phyloP scores from a whole-genome alignment of 2,888 invertebrate genomes.

The Erpobdella octoculata region DNA sequence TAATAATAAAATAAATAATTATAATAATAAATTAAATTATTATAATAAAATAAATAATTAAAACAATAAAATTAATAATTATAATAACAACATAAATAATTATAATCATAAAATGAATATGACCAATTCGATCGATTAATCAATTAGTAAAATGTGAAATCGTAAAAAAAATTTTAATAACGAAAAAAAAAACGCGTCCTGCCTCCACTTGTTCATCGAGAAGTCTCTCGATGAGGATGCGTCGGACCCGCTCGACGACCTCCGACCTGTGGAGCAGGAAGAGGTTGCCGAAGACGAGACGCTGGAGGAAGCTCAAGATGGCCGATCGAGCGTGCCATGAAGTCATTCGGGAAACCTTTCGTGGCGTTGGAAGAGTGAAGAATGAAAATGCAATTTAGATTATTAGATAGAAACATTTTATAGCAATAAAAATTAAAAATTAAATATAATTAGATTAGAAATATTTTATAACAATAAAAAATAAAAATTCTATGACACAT shows the following conservation, averaged over 20 bases:
- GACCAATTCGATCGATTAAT: neutral
- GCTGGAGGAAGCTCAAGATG: constrained; percentile 54
- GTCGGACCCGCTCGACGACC: constrained; percentile 44
- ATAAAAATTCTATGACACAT: too few species aligned
- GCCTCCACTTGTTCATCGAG: constrained; percentile 44
- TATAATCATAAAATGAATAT: neutral
- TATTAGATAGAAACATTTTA: too few species aligned
- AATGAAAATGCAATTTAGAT: too few species aligned
- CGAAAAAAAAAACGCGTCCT: too few species aligned
- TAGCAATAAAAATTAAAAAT: too few species aligned
- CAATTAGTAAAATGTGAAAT: neutral
- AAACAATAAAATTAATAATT: neutral
- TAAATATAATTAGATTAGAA: too few species aligned
- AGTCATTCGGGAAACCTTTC: constrained; percentile 44
- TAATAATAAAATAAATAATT: neutral
- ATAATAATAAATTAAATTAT: neutral
- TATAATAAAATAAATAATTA: neutral
- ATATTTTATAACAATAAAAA: too few species aligned
- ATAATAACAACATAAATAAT: neutral
- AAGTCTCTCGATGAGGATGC: constrained; percentile 57
- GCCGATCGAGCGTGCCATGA: constrained; percentile 56
- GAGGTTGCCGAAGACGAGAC: constrained; percentile 56
- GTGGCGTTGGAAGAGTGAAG: too few species aligned
- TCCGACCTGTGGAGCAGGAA: constrained; percentile 49
- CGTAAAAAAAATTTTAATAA: neutral